Evolutionary conservation across 2,797 vertebrate species (phyloP).

Genomic region (Streptopelia turtur): DNA sequence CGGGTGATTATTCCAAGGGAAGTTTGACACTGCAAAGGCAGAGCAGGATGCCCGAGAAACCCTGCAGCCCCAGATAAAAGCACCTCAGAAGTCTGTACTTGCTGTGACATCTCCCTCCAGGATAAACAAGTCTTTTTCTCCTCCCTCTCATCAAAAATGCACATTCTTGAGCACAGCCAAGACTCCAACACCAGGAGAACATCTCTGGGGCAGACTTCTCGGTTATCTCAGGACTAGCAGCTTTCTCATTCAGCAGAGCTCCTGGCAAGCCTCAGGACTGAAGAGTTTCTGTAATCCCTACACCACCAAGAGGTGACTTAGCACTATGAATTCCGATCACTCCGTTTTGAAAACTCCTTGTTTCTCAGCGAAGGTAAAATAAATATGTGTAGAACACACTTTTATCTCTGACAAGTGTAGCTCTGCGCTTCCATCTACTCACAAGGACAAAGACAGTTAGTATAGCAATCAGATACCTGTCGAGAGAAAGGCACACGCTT

Average conservation of each 20-base stretch:
- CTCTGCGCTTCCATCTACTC: not conserved
- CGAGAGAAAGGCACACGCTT: not conserved
- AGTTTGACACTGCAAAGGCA: conserved; percentile 57
- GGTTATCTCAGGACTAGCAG: not conserved
- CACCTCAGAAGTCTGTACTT: conserved; percentile 32
- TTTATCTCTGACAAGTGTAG: not conserved
- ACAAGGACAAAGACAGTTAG: accelerated
- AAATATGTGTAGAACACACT: not conserved
- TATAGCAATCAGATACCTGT: not conserved
- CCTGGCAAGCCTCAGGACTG: not conserved
- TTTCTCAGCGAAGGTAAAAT: not conserved
- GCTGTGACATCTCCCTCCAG: conserved; percentile 49
- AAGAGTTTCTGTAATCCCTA: not conserved
- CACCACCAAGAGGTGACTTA: not conserved
- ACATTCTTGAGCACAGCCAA: not conserved
- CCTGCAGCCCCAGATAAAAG: conserved; percentile 61
- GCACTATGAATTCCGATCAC: not conserved
- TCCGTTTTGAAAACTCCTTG: not conserved
- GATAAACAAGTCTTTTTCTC: conserved; percentile 37
- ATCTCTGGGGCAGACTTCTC: not conserved
- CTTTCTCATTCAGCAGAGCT: not conserved
- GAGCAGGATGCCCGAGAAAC: not conserved
- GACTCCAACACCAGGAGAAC: not conserved
- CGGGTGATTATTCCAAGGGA: conserved; percentile 26
- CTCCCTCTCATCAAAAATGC: conserved; percentile 15